Conservation (phyloP, 2,888 invertebrate genomes). For the Acrobasis consociella region DNA sequence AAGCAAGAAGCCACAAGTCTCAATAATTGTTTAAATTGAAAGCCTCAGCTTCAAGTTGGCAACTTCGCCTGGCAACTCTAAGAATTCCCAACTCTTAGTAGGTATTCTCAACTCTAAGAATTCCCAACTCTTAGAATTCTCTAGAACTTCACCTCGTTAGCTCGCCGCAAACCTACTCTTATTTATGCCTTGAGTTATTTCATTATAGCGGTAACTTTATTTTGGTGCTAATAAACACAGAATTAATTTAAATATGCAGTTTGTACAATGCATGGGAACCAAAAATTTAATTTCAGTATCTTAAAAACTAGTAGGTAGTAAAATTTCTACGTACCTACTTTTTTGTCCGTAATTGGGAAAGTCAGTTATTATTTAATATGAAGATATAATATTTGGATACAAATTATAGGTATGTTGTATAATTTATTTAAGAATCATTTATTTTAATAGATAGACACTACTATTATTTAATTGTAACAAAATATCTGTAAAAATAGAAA, state of each 20-base stretch:
- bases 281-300: too few species aligned
- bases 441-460: too few species aligned
- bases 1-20: slow-evolving; percentile 11
- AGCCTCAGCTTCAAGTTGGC: slow-evolving; percentile 47
- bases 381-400: too few species aligned
- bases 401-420: too few species aligned
- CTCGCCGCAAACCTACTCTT: slow-evolving; percentile 72
- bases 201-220: slow-evolving; percentile 40
- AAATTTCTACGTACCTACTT: too few species aligned
- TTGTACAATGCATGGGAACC: too few species aligned
- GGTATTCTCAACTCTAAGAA: slow-evolving; percentile 59
- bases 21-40: slow-evolving; percentile 25
- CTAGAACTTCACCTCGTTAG: slow-evolving; percentile 47
- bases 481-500: background rate
- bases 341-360: too few species aligned
- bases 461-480: too few species aligned
- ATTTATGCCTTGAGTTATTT: slow-evolving; percentile 76
- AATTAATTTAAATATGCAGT: background rate
- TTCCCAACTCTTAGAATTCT: slow-evolving; percentile 59
- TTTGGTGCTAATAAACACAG: background rate
- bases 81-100: slow-evolving; percentile 54
- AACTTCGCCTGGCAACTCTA: slow-evolving; percentile 37
- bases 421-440: too few species aligned
- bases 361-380: too few species aligned
- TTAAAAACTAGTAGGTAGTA: too few species aligned